These are phyloP conservation scores for Adelges cooleyi DNA, from an alignment of 1,140 invertebrate genomes.

Conservation along the genomic window DNA sequence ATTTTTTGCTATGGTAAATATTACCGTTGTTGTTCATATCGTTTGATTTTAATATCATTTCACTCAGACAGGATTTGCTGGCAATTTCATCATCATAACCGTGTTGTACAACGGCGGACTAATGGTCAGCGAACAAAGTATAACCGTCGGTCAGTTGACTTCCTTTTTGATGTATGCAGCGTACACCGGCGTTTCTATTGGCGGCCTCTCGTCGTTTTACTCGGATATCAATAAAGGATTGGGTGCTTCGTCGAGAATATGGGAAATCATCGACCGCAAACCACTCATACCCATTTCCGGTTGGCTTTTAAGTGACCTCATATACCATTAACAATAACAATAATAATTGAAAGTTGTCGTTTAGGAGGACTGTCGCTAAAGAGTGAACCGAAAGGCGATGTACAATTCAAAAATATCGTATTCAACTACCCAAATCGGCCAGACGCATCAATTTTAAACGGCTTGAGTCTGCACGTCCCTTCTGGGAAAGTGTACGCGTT, in stretches of 20 bases:
- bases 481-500: slow-evolving; percentile 65
- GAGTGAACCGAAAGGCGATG: slow-evolving; percentile 46
- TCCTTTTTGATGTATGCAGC: slow-evolving; percentile 86
- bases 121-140: slow-evolving; percentile 65
- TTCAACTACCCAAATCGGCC: slow-evolving; percentile 65
- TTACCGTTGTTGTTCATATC: neutral
- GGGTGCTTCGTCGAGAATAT: slow-evolving; percentile 77
- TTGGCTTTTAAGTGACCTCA: slow-evolving; percentile 41
- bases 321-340: neutral
- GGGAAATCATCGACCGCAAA: slow-evolving; percentile 74
- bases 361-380: slow-evolving; percentile 46
- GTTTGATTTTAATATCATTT: slow-evolving; percentile 30
- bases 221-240: slow-evolving; percentile 86
- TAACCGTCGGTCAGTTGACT: slow-evolving; percentile 82
- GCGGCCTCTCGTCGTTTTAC: slow-evolving; percentile 79
- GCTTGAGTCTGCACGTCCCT: slow-evolving; percentile 55
- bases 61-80: slow-evolving; percentile 76
- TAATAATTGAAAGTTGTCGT: neutral
- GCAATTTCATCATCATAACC: slow-evolving; percentile 81
- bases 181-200: slow-evolving; percentile 81
- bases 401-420: slow-evolving; percentile 57
- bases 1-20: slow-evolving; percentile 82
- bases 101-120: slow-evolving; percentile 88
- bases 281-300: slow-evolving; percentile 58
- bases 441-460: slow-evolving; percentile 49